Base-by-base conservation (phyloP, 2,888 invertebrate genomes). In the Tillus elongatus region DNA sequence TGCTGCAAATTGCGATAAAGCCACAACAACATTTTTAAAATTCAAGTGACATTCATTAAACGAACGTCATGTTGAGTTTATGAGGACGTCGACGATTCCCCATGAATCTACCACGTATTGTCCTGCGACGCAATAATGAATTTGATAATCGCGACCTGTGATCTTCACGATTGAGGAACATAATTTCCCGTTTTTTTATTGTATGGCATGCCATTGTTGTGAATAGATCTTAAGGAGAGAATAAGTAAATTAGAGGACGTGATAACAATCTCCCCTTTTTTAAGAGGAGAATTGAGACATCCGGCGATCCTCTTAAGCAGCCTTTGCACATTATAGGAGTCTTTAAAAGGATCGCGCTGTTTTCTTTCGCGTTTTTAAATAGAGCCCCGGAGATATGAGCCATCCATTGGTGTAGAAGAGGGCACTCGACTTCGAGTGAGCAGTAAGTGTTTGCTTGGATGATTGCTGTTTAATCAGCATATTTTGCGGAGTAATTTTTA, bases 211-310 rank as follows among this genome's bases (percentile, higher is more conserved):
- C 57, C 56, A 60, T 61, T 63, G 63, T 63, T 63, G 79, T 78
- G 79, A 79, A 79, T 78, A 78, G 77, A 77, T 75, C 74, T 73
- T 73, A 73, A 74, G 74, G 73, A 74, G 73, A 74, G 75, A 75
- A 78, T 79, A 79, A 80, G 79, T 79, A 79, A 80, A 80, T 80
- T 79, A 79, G 78, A 77, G 76, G 72, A 74, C 73, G 76, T 74
- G 79, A 81, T 80, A 79, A 75, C 75, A 73, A 79, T 79, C 78
- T 77, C 75, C 77, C 77, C 75, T 72, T 57, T 58, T 59, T 59
- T 54, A 53, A 53, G 51, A 52, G 56, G 53, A 55, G 57, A 60
- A 63, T 61, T 56, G 53, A 58, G 60, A 57, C 56, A 52, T 53
- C 50, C 50, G 50, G 49, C 48, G 52, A 54, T 54, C 54, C 50